These are phyloP conservation scores for Drosophila bifasciata DNA, from an alignment of 1,140 invertebrate genomes.

Conservation along the genomic window DNA sequence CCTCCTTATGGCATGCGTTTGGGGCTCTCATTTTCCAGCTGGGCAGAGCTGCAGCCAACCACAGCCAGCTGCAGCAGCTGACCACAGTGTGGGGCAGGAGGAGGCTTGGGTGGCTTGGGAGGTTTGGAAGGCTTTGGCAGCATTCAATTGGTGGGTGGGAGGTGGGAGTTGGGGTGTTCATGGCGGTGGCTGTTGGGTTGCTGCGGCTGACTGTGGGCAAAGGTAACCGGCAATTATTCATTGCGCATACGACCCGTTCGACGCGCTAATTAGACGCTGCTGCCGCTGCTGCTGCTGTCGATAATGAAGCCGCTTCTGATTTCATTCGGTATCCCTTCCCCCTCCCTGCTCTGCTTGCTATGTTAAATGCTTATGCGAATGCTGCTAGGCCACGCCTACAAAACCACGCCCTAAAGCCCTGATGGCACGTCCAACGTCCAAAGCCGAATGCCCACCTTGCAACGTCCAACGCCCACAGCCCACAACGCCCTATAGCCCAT, in stretches of 20 bases:
- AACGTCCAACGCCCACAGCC: conserved; percentile 1
- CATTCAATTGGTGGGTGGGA: too few species aligned
- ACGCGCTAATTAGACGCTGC: conserved; percentile 64
- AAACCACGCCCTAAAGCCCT: not conserved
- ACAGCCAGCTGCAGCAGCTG: too few species aligned
- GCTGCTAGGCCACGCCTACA: too few species aligned
- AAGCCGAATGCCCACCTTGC: conserved; percentile 1
- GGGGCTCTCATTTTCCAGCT: too few species aligned
- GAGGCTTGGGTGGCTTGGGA: too few species aligned
- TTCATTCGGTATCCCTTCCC: not conserved
- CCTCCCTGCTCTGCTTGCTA: not conserved
- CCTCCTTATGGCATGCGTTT: too few species aligned
- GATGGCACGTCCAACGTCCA: conserved; percentile 6
- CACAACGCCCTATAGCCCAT: too few species aligned
- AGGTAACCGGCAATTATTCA: conserved; percentile 66
- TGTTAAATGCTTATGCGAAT: conserved; percentile 29
- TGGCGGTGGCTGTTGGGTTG: not conserved
- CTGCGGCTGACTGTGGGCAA: conserved; percentile 12
- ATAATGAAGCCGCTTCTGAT: conserved; percentile 57
- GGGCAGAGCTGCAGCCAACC: too few species aligned
- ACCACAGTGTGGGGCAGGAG: too few species aligned
- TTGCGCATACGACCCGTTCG: conserved; percentile 65
- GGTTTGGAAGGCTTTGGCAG: too few species aligned
- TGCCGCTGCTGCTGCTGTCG: conserved; percentile 58
- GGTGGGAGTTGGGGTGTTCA: not conserved